Evolutionary conservation across 2,888 invertebrate species (phyloP).

Genomic region (Zaprionus bogoriensis): DNA sequence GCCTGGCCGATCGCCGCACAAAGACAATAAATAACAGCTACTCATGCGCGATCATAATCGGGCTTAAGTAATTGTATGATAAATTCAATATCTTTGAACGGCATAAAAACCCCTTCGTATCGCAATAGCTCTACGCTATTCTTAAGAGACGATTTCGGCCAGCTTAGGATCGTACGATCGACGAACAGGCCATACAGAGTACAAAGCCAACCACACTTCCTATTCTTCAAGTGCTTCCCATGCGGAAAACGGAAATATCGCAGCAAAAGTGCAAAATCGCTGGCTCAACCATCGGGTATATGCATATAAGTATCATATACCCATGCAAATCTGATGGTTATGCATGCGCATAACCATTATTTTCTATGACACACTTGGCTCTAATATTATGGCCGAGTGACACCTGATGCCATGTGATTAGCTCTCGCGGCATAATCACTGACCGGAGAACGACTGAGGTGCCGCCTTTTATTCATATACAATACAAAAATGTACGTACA

Average conservation of each 20-base stretch:
- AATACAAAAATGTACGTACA: no score
- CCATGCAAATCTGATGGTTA: slow-evolving; percentile 19
- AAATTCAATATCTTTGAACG: background rate
- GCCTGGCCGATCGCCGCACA: background rate
- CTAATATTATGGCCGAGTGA: slow-evolving; percentile 27
- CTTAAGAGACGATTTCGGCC: no score
- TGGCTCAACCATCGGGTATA: background rate
- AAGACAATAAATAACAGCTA: slow-evolving; percentile 15
- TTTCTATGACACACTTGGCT: slow-evolving; percentile 42
- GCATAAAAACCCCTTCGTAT: no score
- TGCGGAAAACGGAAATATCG: background rate
- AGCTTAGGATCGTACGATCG: background rate
- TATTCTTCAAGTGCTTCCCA: background rate
- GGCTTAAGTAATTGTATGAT: slow-evolving; percentile 3
- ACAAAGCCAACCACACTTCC: no score
- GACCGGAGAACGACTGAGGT: slow-evolving; percentile 5
- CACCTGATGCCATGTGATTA: slow-evolving; percentile 38
- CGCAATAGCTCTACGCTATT: no score
- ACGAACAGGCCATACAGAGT: no score
- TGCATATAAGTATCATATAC: background rate
- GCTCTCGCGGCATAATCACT: slow-evolving; percentile 23
- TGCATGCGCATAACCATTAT: slow-evolving; percentile 29
- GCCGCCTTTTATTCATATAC: slow-evolving; percentile 28
- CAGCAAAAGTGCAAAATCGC: background rate
- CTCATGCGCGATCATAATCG: slow-evolving; percentile 7